Evolutionary conservation across 1,140 invertebrate species (phyloP).

Genomic region (Drosophila bocki): DNA sequence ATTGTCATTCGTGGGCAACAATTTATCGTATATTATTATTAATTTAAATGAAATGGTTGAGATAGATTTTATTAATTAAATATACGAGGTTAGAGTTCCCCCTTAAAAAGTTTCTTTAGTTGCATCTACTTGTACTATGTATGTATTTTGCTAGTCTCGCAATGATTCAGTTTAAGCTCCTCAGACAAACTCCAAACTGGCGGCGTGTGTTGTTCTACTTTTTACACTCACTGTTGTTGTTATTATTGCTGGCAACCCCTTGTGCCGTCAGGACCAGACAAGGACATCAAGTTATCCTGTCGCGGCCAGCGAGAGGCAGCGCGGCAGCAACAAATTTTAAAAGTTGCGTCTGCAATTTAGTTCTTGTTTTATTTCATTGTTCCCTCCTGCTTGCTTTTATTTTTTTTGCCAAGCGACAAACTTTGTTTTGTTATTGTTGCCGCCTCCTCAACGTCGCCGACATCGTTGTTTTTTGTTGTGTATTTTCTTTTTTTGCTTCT

Average conservation of each 20-base stretch:
- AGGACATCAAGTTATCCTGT: constrained; percentile 50
- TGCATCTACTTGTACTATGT: neutral
- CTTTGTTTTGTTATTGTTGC: constrained; percentile 60
- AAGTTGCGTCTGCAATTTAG: constrained; percentile 51
- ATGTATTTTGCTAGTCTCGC: neutral
- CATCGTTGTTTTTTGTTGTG: constrained; percentile 13
- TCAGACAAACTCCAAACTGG: constrained; percentile 24
- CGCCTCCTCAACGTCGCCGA: constrained; percentile 28
- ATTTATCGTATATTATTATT: neutral
- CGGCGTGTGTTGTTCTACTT: constrained; percentile 36
- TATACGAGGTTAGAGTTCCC: neutral
- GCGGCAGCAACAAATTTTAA: constrained; percentile 48
- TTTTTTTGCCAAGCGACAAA: constrained; percentile 52
- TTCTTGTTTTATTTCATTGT: constrained; percentile 42
- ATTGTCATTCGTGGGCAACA: neutral
- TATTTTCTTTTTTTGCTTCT: neutral
- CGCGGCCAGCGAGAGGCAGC: constrained; percentile 29
- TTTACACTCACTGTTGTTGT: constrained; percentile 19
- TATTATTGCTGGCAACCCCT: neutral
- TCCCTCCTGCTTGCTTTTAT: constrained; percentile 25
- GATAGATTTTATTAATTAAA: neutral
- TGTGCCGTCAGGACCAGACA: constrained; percentile 49
- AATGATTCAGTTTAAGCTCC: constrained; percentile 2
- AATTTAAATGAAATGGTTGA: neutral
- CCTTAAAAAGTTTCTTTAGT: neutral